Base-by-base conservation (phyloP, 2,113 vertebrate species). In the Puffinus mauretanicus region DNA sequence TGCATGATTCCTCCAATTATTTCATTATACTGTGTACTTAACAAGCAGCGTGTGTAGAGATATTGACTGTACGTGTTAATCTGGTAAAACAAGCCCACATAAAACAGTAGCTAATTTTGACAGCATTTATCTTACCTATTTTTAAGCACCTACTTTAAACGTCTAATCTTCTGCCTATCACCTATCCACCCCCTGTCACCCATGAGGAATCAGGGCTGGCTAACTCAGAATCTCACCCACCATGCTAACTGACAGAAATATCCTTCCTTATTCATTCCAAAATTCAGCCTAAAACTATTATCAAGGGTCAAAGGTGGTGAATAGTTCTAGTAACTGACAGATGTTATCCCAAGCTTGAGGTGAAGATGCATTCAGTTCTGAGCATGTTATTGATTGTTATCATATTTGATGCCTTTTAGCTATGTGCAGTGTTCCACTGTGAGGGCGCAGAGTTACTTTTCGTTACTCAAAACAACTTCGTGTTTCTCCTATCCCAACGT, bases 281-380 rank as follows among this genome's bases (percentile, higher is more conserved):
- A 87, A 69, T 83, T 70, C 17, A 40, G 16, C n/a, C 25, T 77
- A 30, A 90, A 88, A 30, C 13, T 83, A 7, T 7, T 9, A 19
- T 16, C 0, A 0, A 36, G 40, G 16, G 27, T 72, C 3, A 1
- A 67, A 75, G 44, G 25, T 40, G 36, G 18, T 24, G 13, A 58
- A 38, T 19, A 51, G 16, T 62, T 90, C n/a, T 60, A 17, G 26
- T 64, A 67, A 42, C 21, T 36, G 76, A n/a, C 13, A 44, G 34
- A 38, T 47, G 4, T 46, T 47, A 62, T 19, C 29, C 19, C 42
- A 51, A 80, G 7, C 40, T 51, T 44, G 29, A 44, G 60, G 9
- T 58, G 66, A 81, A 42, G 34, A 20, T 55, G 18, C 10, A 15
- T 79, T 86, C 24, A 26, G 5, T 84, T 84, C 61, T 58, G 38